Base-by-base conservation (phyloP, 2,888 invertebrate species). In the Dorcus parallelipipedus region DNA sequence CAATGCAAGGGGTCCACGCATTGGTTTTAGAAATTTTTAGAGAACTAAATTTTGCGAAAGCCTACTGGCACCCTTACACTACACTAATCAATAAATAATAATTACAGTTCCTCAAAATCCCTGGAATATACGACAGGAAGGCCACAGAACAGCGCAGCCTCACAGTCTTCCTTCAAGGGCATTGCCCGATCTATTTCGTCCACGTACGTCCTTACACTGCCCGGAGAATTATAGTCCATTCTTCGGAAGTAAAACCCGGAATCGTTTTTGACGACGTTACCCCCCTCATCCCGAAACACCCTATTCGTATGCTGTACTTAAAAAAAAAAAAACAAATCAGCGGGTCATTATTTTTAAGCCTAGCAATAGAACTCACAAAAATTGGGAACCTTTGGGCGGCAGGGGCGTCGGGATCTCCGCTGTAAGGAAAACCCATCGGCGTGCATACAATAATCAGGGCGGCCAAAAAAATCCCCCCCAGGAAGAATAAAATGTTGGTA, bases 371-470 rank as follows among this genome's bases (percentile, higher is more conserved):
- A 66, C 73, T 69, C 68, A 76, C 77, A 64, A 69, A 68, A 52
- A 76, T 69, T 71, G 72, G 73, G 56, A 86, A 83, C 63, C 93
- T 82, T 80, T 91, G 87, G 50, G 90, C 87, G 38, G 86, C 81
- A 3, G 87, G 86, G 39, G 80, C 75, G 4, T 75, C 66, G 2
- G 77, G 71, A 69, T 85, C 80, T 17, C 83, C 84, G 65, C 83
- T 84, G 77, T 90, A 93, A 0, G 91, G 88, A 74, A 87, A 87
- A 45, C 89, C 88, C 55, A 88, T 77, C 51, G 84, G 84, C 39
- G 88, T 87, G 54, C 85, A 79, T 59, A 83, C 75, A 42, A 87
- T 76, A 73, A 82, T 74, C 39, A 83, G 59, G 45, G 69, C 69
- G 49, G 67, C 49, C 33, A 71, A 9, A 64, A 75, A 76, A 9